These are phyloP conservation scores for Oscheius sp. DNA, from an alignment of 2,888 invertebrate species.

Conservation along the genomic window DNA sequence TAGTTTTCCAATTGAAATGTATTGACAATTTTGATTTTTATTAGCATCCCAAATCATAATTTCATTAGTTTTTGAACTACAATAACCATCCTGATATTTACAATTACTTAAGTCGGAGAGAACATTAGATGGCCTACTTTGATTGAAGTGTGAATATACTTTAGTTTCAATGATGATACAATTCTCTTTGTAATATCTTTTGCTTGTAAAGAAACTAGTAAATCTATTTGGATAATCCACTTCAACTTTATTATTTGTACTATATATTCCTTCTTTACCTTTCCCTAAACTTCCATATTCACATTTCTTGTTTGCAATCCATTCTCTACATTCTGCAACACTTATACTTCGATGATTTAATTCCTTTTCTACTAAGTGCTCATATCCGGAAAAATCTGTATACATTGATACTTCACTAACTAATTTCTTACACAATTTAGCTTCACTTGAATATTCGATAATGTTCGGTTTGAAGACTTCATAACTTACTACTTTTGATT, in stretches of 20 bases:
- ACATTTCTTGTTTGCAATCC: slow-evolving; percentile 44
- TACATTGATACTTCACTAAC: too few species aligned
- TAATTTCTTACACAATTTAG: too few species aligned
- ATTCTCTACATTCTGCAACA: slow-evolving; percentile 46
- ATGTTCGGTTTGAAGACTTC: slow-evolving; percentile 44
- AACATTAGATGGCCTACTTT: slow-evolving; percentile 44
- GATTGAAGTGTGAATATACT: slow-evolving; percentile 46
- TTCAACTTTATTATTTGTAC: slow-evolving; percentile 30
- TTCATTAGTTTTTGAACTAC: slow-evolving; percentile 49
- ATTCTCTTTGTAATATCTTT: too few species aligned
- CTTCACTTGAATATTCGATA: slow-evolving; percentile 33
- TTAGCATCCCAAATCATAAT: slow-evolving; percentile 52
- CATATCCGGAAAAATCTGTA: too few species aligned
- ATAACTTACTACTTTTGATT: slow-evolving; percentile 36
- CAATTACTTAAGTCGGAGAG: slow-evolving; percentile 40
- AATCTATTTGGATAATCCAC: slow-evolving; percentile 46
- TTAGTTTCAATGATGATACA: too few species aligned
- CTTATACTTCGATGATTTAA: slow-evolving; percentile 38
- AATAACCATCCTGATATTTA: slow-evolving; percentile 51
- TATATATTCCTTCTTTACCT: too few species aligned
- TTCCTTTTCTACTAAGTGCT: too few species aligned
- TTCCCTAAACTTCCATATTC: slow-evolving; percentile 45
- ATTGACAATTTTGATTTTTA: slow-evolving; percentile 45
- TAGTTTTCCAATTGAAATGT: slow-evolving; percentile 43
- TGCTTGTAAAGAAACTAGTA: slow-evolving; percentile 46